phyloP scores from a whole-genome alignment of 2,888 invertebrate genomes.

The Clepsis dumicolana region DNA sequence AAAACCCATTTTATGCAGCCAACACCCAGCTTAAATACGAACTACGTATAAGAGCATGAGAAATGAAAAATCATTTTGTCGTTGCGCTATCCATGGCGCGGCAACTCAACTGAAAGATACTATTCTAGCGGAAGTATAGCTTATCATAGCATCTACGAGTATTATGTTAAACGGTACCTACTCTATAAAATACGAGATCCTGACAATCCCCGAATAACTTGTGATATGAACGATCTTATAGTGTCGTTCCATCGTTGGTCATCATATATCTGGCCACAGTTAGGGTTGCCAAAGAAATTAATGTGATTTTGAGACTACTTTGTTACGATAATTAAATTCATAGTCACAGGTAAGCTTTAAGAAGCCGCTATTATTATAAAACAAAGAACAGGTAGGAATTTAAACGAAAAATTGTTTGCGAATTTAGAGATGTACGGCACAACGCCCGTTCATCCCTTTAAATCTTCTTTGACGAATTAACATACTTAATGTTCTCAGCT shows the following conservation, averaged over 20 bases:
- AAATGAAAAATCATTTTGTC: neutral
- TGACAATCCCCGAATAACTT: neutral
- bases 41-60: neutral
- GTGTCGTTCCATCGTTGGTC: neutral
- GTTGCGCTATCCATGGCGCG: neutral
- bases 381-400: too few relatives aligned
- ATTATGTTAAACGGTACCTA: neutral
- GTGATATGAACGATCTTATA: conserved; percentile 9
- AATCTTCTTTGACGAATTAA: neutral
- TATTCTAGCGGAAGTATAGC: neutral
- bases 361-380: too few relatives aligned
- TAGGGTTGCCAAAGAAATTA: conserved; percentile 1
- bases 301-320: neutral
- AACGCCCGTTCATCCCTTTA: neutral
- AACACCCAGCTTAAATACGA: too few relatives aligned
- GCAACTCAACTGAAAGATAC: neutral
- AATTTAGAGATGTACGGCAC: neutral
- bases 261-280: neutral
- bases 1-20: too few relatives aligned
- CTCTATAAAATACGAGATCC: conserved; percentile 4
- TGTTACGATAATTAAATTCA: neutral
- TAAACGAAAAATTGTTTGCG: too few relatives aligned
- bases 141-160: neutral
- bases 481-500: neutral
- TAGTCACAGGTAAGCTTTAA: neutral